A percentile compares a stretch with the other conserved stretches of the same genome.
Conservation (phyloP, 2,113 vertebrate species). For the Sprattus sprattus region DNA sequence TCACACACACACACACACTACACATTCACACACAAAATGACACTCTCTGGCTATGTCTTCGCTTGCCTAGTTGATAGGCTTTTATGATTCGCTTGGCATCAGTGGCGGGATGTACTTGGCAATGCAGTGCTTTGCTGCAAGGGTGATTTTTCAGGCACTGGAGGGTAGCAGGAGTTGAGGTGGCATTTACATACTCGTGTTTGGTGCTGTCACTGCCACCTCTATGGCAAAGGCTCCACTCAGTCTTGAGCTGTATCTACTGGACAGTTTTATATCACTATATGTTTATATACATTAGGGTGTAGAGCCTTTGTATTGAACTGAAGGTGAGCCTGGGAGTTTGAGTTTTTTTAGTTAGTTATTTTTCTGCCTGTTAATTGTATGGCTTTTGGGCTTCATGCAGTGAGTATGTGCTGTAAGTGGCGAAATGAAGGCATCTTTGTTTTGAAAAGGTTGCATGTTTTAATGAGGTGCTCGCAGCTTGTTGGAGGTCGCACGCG, state of each 20-base stretch:
- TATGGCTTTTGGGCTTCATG: background rate
- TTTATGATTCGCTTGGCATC: background rate
- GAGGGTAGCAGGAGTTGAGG: background rate
- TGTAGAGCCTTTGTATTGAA: background rate
- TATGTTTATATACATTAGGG: background rate
- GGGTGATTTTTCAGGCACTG: background rate
- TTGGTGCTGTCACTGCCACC: background rate
- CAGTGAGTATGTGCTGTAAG: background rate
- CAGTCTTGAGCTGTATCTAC: background rate
- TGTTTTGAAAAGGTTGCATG: background rate
- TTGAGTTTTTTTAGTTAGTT: background rate
- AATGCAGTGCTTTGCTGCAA: background rate
- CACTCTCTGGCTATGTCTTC: background rate
- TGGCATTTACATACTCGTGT: background rate
- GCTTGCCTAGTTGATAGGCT: background rate
- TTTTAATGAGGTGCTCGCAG: background rate
- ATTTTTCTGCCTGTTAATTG: background rate
- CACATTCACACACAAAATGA: background rate
- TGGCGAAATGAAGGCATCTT: background rate
- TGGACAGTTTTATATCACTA: background rate
- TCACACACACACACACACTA: background rate
- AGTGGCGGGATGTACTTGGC: background rate
- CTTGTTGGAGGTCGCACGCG: background rate
- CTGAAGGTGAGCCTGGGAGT: background rate
- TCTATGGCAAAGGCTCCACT: background rate